Conservation (phyloP, 2,888 invertebrate species). For the Autographa gamma region DNA sequence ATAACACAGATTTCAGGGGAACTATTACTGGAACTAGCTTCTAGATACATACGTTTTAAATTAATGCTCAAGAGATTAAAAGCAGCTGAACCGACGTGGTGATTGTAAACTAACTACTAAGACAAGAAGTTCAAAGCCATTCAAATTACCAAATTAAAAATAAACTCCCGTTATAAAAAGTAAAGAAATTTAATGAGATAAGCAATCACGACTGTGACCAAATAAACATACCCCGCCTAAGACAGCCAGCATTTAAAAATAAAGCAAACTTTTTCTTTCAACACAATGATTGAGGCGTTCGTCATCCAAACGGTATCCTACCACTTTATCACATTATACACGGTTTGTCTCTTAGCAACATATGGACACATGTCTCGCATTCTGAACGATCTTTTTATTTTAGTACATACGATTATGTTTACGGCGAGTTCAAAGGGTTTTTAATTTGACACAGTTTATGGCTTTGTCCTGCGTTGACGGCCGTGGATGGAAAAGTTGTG, state of each 20-base stretch:
- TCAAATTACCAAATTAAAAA: slow-evolving; percentile 11
- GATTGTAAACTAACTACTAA: neutral
- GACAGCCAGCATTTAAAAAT: slow-evolving; percentile 60
- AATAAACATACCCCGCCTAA: slow-evolving; percentile 47
- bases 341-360: slow-evolving; percentile 80
- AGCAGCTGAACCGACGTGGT: neutral
- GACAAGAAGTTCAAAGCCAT: neutral
- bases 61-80: neutral
- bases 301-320: slow-evolving; percentile 53
- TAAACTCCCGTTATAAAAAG: slow-evolving; percentile 16
- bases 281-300: slow-evolving; percentile 63
- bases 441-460: slow-evolving; percentile 87
- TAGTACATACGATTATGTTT: slow-evolving; percentile 78
- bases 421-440: slow-evolving; percentile 85
- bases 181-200: slow-evolving; percentile 31
- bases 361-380: slow-evolving; percentile 85
- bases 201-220: slow-evolving; percentile 58
- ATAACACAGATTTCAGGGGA: too few relatives aligned
- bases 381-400: slow-evolving; percentile 81
- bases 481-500: slow-evolving; percentile 68
- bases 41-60: neutral
- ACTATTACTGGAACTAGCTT: too few relatives aligned
- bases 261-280: slow-evolving; percentile 61
- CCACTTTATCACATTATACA: slow-evolving; percentile 83
- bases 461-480: slow-evolving; percentile 75